A percentile compares a stretch with the other conserved stretches of the same genome.
phyloP scores from a whole-genome alignment of 2,113 vertebrate species.

The Chunga burmeisteri region DNA sequence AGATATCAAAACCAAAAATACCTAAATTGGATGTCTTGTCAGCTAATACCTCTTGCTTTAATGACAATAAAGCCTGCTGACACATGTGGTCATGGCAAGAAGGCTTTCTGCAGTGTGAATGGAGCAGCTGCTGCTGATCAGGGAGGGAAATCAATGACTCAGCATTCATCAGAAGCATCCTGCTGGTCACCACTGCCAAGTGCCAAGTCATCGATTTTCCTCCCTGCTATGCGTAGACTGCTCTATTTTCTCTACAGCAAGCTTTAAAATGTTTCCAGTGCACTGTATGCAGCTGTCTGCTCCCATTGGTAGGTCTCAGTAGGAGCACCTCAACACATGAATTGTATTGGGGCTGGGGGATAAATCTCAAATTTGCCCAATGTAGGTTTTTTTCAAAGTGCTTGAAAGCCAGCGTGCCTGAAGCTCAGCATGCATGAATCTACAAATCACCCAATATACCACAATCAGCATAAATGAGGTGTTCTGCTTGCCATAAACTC shows the following conservation, averaged over 20 bases:
- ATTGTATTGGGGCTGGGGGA: background rate
- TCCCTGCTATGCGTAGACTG: slow-evolving; percentile 51
- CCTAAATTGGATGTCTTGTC: slow-evolving; percentile 5
- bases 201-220: slow-evolving; percentile 70
- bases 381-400: background rate
- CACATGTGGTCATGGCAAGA: background rate
- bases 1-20: background rate
- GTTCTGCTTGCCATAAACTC: slow-evolving; percentile 30
- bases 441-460: background rate
- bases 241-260: slow-evolving; percentile 58
- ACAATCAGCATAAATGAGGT: slow-evolving; percentile 11
- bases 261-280: slow-evolving; percentile 35
- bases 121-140: slow-evolving; percentile 53
- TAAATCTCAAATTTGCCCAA: background rate
- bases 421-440: background rate
- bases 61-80: slow-evolving; percentile 20
- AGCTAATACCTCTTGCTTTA: slow-evolving; percentile 15
- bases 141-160: slow-evolving; percentile 68
- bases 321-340: slow-evolving; percentile 12
- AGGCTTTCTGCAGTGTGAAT: slow-evolving; percentile 40
- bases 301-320: slow-evolving; percentile 15
- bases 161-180: slow-evolving; percentile 61
- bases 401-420: background rate
- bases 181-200: slow-evolving; percentile 67
- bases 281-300: slow-evolving; percentile 10